A percentile compares a stretch with the other conserved stretches of the same genome.
Conservation (phyloP, 1,140 invertebrate genomes). For the Limonius californicus region DNA sequence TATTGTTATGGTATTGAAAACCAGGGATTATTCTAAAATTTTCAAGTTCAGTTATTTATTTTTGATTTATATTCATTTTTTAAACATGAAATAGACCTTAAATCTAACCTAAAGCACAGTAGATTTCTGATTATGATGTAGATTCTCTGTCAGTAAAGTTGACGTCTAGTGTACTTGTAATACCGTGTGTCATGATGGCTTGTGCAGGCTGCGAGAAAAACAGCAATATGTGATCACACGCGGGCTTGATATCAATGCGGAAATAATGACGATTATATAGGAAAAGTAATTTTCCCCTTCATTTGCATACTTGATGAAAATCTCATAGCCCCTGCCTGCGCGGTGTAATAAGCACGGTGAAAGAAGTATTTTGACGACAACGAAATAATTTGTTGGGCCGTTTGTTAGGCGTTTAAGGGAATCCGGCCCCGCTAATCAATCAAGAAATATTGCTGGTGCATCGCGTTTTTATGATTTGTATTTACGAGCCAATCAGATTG, state of each 20-base stretch:
- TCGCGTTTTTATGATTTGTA: too few relatives aligned
- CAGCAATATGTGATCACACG: conserved; percentile 44
- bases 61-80: too few relatives aligned
- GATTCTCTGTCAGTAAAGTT: not conserved
- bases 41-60: too few relatives aligned
- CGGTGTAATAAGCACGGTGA: conserved; percentile 13
- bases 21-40: too few relatives aligned
- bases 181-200: conserved; percentile 20
- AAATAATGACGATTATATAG: conserved; percentile 51
- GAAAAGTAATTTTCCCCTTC: conserved; percentile 51
- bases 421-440: not conserved
- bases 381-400: conserved; percentile 2
- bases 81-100: too few relatives aligned
- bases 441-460: too few relatives aligned
- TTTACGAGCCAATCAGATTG: too few relatives aligned
- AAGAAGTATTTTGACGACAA: conserved; percentile 10
- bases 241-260: conserved; percentile 46
- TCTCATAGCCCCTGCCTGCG: conserved; percentile 38
- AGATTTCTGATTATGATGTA: too few relatives aligned
- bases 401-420: not conserved
- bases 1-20: too few relatives aligned
- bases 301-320: conserved; percentile 52
- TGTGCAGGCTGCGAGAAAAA: conserved; percentile 35
- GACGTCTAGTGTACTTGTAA: conserved; percentile 6
- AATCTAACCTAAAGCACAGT: too few relatives aligned